Percentiles rank a stretch among this genome's conserved stretches.
phyloP scores from a whole-genome alignment of 2,113 vertebrate genomes.

The Rhabdornis inornatus region DNA sequence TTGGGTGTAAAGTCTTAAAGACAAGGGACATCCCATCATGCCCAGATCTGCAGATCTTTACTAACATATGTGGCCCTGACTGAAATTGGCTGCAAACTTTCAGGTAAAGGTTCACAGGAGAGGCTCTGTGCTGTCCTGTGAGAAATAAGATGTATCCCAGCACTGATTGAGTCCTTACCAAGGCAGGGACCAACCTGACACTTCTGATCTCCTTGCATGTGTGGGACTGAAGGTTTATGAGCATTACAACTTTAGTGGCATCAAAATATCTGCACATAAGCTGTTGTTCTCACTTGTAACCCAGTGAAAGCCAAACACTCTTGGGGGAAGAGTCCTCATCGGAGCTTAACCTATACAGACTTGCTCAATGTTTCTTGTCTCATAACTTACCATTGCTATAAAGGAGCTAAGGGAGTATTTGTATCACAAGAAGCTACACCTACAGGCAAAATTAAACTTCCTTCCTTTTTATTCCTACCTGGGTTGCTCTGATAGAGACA shows the following conservation, averaged over 20 bases:
- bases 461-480: neutral
- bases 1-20: neutral
- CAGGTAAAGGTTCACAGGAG: neutral
- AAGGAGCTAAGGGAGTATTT: neutral
- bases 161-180: fast-evolving
- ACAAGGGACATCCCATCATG: neutral
- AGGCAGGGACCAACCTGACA: neutral
- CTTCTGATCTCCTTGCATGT: neutral
- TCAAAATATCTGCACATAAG: neutral
- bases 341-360: neutral
- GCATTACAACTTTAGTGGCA: neutral
- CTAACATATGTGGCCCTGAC: neutral
- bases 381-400: neutral
- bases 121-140: neutral
- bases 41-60: neutral
- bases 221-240: neutral
- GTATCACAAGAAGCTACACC: neutral
- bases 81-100: neutral
- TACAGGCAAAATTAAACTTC: neutral
- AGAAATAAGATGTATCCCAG: neutral
- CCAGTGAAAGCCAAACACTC: neutral
- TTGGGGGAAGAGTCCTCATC: neutral
- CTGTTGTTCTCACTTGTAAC: neutral
- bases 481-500: neutral
- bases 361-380: neutral